Conservation (phyloP, 1,140 invertebrate genomes). For the Pseudomyrmex pallidus region DNA sequence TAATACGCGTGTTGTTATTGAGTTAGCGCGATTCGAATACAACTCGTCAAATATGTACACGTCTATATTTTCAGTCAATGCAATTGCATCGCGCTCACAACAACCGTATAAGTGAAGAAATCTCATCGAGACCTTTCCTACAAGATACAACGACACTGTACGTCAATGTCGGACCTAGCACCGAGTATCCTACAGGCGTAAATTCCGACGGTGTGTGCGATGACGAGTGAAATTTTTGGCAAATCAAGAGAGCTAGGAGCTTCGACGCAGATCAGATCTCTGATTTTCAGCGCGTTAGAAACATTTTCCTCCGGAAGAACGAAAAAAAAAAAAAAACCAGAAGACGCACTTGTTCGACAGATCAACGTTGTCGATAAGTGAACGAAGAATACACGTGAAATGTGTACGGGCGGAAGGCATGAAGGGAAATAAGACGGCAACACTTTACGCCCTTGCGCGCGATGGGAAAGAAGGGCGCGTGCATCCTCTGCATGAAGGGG, state of each 20-base stretch:
- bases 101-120: not conserved
- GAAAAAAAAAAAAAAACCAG: too few relatives aligned
- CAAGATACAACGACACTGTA: too few relatives aligned
- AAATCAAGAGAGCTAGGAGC: conserved; percentile 5
- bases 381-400: conserved; percentile 70
- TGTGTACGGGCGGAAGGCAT: conserved; percentile 69
- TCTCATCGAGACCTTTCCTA: not conserved
- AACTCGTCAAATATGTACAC: conserved; percentile 1
- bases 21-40: not conserved
- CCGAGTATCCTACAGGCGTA: not conserved
- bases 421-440: conserved; percentile 68
- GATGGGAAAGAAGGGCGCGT: not conserved
- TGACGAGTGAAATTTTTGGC: conserved; percentile 10
- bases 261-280: conserved; percentile 66
- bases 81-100: not conserved
- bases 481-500: conserved; percentile 51
- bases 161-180: not conserved
- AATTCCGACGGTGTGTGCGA: not conserved
- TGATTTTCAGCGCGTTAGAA: not conserved
- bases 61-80: not conserved
- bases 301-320: not conserved
- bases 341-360: not conserved
- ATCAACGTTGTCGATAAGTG: not conserved
- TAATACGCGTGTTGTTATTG: not conserved
- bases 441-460: conserved; percentile 69